phyloP scores from a whole-genome alignment of 2,113 vertebrate species.

The Burhinus oedicnemus region DNA sequence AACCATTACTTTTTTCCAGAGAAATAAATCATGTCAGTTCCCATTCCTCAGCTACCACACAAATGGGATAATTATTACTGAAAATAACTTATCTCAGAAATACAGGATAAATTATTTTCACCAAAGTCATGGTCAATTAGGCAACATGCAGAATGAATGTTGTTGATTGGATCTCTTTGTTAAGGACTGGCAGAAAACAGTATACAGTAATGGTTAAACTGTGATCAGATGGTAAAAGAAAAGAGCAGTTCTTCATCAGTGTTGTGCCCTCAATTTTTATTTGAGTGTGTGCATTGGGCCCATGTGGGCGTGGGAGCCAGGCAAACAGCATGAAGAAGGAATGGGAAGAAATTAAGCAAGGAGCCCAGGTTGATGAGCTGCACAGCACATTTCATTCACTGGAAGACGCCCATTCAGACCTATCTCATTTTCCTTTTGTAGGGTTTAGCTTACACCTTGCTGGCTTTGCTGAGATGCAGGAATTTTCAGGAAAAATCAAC shows the following conservation, averaged over 20 bases:
- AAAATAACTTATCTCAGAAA: constrained; percentile 13
- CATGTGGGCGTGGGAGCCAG: background rate
- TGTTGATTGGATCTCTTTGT: background rate
- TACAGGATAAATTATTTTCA: background rate
- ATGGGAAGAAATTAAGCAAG: background rate
- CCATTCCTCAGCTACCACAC: background rate
- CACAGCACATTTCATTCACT: background rate
- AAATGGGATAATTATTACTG: background rate
- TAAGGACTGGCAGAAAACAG: background rate
- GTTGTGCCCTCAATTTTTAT: background rate
- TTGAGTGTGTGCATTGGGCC: background rate
- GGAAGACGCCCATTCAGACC: background rate
- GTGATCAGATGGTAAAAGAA: background rate
- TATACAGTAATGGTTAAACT: background rate
- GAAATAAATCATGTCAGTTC: background rate
- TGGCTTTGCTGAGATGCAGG: background rate
- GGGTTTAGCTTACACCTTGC: background rate
- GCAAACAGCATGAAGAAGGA: background rate
- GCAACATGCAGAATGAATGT: background rate
- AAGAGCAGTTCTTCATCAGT: background rate
- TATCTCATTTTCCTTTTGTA: background rate
- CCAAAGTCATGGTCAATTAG: background rate
- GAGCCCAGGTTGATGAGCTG: background rate
- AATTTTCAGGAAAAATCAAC: background rate
- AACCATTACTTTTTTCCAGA: background rate